phyloP scores from a whole-genome alignment of 1,140 invertebrate species.

The Drosophila truncata region DNA sequence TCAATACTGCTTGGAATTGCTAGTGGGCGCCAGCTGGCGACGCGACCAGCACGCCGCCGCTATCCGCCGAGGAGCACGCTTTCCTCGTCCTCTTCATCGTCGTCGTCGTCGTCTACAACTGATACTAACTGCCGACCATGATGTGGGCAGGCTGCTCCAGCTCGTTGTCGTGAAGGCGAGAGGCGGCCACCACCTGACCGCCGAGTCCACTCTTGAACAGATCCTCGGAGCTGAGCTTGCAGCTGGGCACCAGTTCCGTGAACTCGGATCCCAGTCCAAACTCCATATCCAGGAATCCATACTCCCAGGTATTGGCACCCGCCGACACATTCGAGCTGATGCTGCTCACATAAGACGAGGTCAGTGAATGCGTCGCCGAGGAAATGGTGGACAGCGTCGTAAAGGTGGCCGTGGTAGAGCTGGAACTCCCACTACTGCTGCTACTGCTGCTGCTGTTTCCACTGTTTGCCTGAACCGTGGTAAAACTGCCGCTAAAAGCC shows the following conservation, averaged over 20 bases:
- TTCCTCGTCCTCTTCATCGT: constrained; percentile 7
- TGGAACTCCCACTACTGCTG: constrained; percentile 26
- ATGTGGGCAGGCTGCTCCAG: constrained; percentile 84
- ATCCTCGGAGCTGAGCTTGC: constrained; percentile 89
- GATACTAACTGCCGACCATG: constrained; percentile 85
- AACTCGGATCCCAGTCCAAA: constrained; percentile 87
- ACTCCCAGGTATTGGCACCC: constrained; percentile 80
- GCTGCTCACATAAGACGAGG: constrained; percentile 80
- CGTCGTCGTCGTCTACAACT: constrained; percentile 60
- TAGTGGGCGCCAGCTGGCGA: constrained; percentile 37
- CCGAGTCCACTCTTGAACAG: constrained; percentile 86
- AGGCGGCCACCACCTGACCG: constrained; percentile 57
- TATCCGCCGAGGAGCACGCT: constrained; percentile 7
- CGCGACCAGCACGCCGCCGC: constrained; percentile 67
- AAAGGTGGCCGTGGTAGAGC: constrained; percentile 76
- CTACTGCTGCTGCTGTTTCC: constrained; percentile 13
- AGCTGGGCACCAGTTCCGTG: constrained; percentile 87
- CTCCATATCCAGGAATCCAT: constrained; percentile 86
- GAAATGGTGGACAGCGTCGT: constrained; percentile 81
- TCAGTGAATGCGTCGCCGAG: constrained; percentile 77
- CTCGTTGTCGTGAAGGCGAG: constrained; percentile 76
- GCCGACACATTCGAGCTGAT: constrained; percentile 71
- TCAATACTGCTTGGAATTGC: constrained; percentile 78
- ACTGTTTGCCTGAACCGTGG: constrained; percentile 53
- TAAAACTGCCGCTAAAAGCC: constrained; percentile 78